Percentiles rank a stretch among this genome's conserved stretches.
Conservation (phyloP, 2,888 invertebrate genomes). For the Aromia moschata region DNA sequence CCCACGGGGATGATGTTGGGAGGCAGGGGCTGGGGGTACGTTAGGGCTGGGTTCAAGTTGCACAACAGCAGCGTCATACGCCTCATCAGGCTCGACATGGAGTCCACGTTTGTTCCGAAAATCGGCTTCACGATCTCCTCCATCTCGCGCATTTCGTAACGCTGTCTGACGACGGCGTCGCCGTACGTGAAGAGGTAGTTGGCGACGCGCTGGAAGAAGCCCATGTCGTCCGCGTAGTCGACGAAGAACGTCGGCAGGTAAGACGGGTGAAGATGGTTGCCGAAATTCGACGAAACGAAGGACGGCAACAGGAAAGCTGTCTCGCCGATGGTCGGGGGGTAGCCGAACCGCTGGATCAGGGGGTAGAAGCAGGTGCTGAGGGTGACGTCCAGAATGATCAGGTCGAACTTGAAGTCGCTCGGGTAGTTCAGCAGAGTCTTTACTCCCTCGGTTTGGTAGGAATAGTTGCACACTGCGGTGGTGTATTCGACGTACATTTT, state of each 20-base stretch:
- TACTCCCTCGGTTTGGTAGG: constrained; percentile 44
- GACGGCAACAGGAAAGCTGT: constrained; percentile 40
- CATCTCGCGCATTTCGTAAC: constrained; percentile 28
- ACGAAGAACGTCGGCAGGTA: constrained; percentile 44
- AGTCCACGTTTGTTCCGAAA: constrained; percentile 46
- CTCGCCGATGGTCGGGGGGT: constrained; percentile 35
- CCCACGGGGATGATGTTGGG: constrained; percentile 59
- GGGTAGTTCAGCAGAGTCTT: constrained; percentile 48
- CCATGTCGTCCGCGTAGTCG: constrained; percentile 42
- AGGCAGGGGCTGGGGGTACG: constrained; percentile 52
- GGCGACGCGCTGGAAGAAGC: constrained; percentile 42
- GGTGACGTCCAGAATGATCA: constrained; percentile 50
- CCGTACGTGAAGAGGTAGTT: constrained; percentile 38
- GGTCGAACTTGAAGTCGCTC: constrained; percentile 51
- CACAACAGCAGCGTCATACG: constrained; percentile 50
- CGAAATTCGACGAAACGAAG: constrained; percentile 41
- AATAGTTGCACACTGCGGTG: constrained; percentile 17
- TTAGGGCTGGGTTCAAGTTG: constrained; percentile 52
- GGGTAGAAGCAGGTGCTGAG: constrained; percentile 46
- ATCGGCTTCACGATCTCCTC: constrained; percentile 38
- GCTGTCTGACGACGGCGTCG: constrained; percentile 29
- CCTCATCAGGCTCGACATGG: constrained; percentile 45
- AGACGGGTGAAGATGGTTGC: constrained; percentile 43
- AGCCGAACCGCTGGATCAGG: constrained; percentile 50
- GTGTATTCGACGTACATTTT: too few species aligned